Evolutionary conservation across 2,113 vertebrate species (phyloP).

Genomic region (Setophaga kirtlandii): DNA sequence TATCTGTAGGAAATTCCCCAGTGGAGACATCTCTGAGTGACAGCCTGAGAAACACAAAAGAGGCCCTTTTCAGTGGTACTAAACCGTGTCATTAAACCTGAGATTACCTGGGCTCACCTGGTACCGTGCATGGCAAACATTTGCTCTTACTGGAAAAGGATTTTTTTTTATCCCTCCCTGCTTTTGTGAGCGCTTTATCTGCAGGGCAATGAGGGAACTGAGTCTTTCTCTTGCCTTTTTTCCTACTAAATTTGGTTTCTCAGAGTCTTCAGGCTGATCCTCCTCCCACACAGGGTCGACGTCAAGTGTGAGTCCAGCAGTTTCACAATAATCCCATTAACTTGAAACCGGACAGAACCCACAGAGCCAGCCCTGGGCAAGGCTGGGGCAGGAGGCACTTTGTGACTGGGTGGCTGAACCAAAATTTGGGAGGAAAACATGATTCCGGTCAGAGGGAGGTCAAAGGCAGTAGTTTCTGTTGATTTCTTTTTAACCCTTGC

Average conservation of each 20-base stretch:
- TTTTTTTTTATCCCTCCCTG: background rate
- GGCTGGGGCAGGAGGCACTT: background rate
- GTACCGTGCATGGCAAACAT: background rate
- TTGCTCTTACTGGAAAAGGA: background rate
- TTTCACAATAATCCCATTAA: conserved; percentile 50
- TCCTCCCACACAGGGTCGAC: conserved; percentile 13
- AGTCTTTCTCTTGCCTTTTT: background rate
- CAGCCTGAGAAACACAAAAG: background rate
- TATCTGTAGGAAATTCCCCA: background rate
- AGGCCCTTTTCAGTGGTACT: background rate
- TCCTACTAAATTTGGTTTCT: background rate
- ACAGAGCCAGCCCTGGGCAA: background rate
- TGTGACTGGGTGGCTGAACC: background rate
- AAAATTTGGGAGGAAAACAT: background rate
- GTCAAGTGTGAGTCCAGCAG: background rate
- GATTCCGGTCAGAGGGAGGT: background rate
- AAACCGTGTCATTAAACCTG: conserved; percentile 7
- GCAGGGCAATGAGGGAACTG: background rate
- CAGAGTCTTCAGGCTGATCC: background rate
- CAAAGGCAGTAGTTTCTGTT: background rate
- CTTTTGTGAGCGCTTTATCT: background rate
- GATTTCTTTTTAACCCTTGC: background rate
- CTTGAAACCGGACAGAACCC: background rate
- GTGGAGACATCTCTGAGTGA: background rate
- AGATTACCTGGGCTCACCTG: background rate